Evolutionary conservation across 2,888 invertebrate genomes (phyloP), one percentile per base, ranked within the genome.

Genomic region (Strigamia transsilvanica): DNA sequence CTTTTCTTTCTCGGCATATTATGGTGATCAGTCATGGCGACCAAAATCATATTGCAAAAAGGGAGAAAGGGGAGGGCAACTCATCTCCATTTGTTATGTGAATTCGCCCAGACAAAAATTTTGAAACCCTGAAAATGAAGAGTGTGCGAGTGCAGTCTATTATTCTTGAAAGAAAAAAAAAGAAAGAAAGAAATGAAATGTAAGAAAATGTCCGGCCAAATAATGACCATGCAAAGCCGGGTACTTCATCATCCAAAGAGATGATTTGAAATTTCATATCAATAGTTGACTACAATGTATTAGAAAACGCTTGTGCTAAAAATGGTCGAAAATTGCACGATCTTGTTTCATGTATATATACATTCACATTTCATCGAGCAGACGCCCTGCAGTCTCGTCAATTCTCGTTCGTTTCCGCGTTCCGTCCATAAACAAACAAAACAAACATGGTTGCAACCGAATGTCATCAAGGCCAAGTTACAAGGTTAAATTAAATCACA

Each of bases 1-100:
- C 46, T 46, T 42, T 46, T 46, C 46, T 46, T 13, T 46, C 46
- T 46, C 46, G 46, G n/a, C 46, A 46, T 46, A 46, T 46, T 46
- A 46, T 46, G 46, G 46, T 46, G 46, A 46, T 46, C 46, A 46
- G 46, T 46, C 46, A 46, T 46, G 46, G 46, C 46, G 46, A 46
- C 46, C 46, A 46, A 46, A 46, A 46, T 46, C 46, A 46, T 46
- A 46, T 46, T 46, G 46, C 46, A 46, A 46, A 46, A 46, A 46
- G 46, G n/a, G 46, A 46, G 46, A 46, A 46, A 46, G 46, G 46
- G 46, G n/a, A 46, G 46, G 46, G 46, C 46, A 46, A 46, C 46
- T 46, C 46, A 46, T 46, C 46, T 46, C 46, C 46, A 46, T 46
- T 46, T 46, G 46, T 46, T 46, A 46, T 46, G 46, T n/a, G 46